Conservation (phyloP, 2,888 invertebrate genomes). For the Cryptus armator region DNA sequence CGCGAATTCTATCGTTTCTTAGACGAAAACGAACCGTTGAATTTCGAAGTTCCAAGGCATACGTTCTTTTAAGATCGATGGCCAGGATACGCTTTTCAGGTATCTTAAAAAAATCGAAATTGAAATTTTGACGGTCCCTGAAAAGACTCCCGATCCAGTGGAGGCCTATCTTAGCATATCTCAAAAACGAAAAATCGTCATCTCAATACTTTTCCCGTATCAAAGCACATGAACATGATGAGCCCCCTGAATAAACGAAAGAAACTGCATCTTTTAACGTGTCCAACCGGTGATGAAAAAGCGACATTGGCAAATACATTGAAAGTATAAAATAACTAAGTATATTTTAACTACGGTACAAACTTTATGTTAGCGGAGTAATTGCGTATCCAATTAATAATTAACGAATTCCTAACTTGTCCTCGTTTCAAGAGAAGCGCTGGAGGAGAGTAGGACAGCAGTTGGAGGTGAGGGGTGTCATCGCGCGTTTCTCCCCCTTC, state of each 20-base stretch:
- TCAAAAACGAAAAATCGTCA: no score
- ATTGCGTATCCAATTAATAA: slow-evolving; percentile 79
- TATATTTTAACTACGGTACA: slow-evolving; percentile 57
- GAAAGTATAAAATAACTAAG: slow-evolving; percentile 59
- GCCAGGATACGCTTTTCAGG: no score
- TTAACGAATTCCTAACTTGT: slow-evolving; percentile 73
- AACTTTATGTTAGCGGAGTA: slow-evolving; percentile 72
- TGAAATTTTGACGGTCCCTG: no score
- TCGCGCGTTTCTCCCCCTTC: slow-evolving; percentile 38
- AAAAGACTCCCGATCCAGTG: no score
- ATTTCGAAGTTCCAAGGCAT: no score
- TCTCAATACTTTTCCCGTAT: no score
- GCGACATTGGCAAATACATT: slow-evolving; percentile 48
- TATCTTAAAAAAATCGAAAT: no score
- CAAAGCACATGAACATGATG: background rate
- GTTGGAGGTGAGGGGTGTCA: slow-evolving; percentile 51
- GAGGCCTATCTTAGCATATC: no score
- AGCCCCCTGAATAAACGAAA: background rate
- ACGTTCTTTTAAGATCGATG: no score
- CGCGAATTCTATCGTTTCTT: no score
- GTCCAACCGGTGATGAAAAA: slow-evolving; percentile 4
- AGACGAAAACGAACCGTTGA: no score
- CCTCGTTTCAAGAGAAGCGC: slow-evolving; percentile 62
- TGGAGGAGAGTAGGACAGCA: slow-evolving; percentile 14
- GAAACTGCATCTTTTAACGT: background rate